Base-by-base conservation (phyloP, 2,113 vertebrate genomes). In the Danio rerio region DNA sequence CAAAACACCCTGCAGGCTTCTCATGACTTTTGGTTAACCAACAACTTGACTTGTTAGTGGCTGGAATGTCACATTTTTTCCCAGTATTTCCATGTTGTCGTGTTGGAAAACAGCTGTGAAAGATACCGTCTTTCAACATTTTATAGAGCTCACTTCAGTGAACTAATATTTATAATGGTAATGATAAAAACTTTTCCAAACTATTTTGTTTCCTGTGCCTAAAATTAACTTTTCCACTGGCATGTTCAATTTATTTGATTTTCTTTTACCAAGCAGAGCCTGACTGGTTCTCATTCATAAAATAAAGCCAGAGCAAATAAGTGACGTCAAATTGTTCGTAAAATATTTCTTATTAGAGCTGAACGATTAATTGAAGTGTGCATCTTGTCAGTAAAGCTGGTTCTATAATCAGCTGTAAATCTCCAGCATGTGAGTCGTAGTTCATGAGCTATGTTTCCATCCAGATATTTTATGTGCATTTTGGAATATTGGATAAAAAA, bases 1-100 rank as follows among this genome's bases (percentile, higher is more conserved):
- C 8, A 66, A 73, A 53, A 70, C 49, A 59, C 63, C 21, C 9
- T 12, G 70, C 53, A 85, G 73, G 49, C 58, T 16, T 72, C 65
- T 50, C 49, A 66, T 18, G 45, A 61, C 56, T 71, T 31, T 81
- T 55, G 31, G 31, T 21, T 68, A 21, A 78, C 53, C 62, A 47
- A 70, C 20, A 18, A 81, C 56, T 55, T 63, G 12, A 63, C 10
- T 63, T 0, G 11, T 63, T 15, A 40, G 9, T 63, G 20, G 21
- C 18, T 31, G 31, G 15, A 72, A 55, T 31, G 1, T 40, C 21
- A 55, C 7, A 45, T 66, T 43, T 66, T n/a, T 55, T 31, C 13
- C 18, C 7, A 63, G 21, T 7, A 31, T 31, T 31, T 31, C 31
- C 31, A 31, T 31, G 31, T 31, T 31, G 31, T 31, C 3, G 31